Evolutionary conservation across 2,797 vertebrate genomes (phyloP), one percentile per base, ranked within the genome.

Genomic region (Poeciliopsis turneri): DNA sequence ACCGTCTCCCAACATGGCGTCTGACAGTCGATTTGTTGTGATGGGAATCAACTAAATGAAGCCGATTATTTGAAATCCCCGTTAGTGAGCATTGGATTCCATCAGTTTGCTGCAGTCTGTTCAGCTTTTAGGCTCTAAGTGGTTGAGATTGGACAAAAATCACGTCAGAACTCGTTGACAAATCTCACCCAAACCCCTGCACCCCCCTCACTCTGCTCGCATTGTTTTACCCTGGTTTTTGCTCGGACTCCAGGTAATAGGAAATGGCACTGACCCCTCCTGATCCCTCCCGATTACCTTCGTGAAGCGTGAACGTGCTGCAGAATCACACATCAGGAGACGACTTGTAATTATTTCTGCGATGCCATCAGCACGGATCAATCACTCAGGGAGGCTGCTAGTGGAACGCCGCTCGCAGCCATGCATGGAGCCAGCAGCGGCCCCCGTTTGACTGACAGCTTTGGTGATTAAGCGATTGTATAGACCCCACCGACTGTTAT

Each of bases 381-480:
- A 97, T 99, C 97, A 97, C 92, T 93, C 91, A 90, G 91, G 88
- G 93, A 95, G 96, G 92, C 93, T 94, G 95, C 95, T 95, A 93
- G 96, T 94, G 97, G 96, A 97, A 97, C 93, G 96, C 96, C 93
- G 93, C 95, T 96, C 91, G 94, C 95, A 95, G 96, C 96, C 96
- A 93, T 88, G 94, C 89, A 92, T 85, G 93, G 92, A 92, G 93
- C 94, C 95, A 94, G 96, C 92, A 91, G 95, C 94, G 95, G 95
- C 28, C 96, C 95, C 88, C 88, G 68, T 90, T 91, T 98, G 97
- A 99, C 95, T 98, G 98, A 98, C 97, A 98, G 97, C 95, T 97
- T 96, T 96, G 97, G 97, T 99, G 97, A 99, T 99, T 98, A 98
- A 97, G 97, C 96, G 97, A 97, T 97, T 97, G 97, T 97, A 97